These are phyloP conservation scores for Rhea americana DNA, from an alignment of 2,113 vertebrate species.

Conservation along the genomic window DNA sequence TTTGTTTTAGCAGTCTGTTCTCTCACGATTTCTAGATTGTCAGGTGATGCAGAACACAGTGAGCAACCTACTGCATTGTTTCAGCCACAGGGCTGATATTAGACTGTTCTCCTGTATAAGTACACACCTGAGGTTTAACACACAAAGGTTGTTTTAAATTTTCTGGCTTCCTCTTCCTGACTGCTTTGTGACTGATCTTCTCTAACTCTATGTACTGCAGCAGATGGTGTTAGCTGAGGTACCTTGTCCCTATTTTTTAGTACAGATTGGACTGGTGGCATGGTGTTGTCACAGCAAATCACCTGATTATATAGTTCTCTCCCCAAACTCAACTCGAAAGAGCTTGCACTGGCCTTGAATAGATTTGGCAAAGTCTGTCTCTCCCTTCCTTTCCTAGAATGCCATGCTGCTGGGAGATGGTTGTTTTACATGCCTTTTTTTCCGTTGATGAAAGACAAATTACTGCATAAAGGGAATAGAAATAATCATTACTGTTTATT, in stretches of 20 bases:
- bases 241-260: neutral
- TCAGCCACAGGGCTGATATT: neutral
- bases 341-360: neutral
- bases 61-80: neutral
- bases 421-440: neutral
- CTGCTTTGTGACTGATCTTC: neutral
- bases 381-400: neutral
- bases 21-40: rapidly evolving
- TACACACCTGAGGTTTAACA: neutral
- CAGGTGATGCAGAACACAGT: neutral
- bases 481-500: neutral
- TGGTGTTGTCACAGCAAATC: neutral
- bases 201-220: neutral
- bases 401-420: neutral
- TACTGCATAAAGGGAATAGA: neutral
- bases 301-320: neutral
- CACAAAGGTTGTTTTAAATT: neutral
- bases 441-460: neutral
- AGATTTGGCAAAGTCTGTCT: neutral
- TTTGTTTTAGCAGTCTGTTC: neutral
- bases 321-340: neutral
- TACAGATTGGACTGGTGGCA: neutral
- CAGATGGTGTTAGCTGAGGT: neutral
- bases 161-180: neutral
- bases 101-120: neutral